Evolutionary conservation across 2,113 vertebrate species (phyloP).

Genomic region (Naja naja): DNA sequence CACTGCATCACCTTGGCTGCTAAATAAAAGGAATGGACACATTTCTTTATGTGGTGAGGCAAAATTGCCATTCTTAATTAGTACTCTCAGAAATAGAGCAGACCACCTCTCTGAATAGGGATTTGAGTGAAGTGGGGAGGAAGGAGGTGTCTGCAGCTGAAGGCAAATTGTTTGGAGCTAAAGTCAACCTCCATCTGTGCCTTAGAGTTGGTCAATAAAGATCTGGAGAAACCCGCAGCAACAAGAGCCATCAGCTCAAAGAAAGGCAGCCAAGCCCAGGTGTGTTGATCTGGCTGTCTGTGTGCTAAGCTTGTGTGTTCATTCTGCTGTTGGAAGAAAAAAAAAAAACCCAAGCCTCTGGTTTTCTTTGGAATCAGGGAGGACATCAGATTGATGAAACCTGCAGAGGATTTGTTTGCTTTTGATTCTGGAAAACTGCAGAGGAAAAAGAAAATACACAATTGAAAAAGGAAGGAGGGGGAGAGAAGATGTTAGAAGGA

Average conservation of each 20-base stretch:
- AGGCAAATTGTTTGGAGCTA: background rate
- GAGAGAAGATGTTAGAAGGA: too few species aligned
- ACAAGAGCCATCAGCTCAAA: background rate
- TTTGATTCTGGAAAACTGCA: background rate
- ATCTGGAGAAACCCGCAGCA: background rate
- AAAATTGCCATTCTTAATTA: background rate
- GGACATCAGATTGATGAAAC: background rate
- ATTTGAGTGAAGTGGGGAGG: too few species aligned
- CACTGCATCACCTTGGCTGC: too few species aligned
- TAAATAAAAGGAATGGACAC: background rate
- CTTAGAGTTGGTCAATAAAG: conserved; percentile 1
- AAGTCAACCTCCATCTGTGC: background rate
- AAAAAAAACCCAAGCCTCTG: background rate
- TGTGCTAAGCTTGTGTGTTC: background rate
- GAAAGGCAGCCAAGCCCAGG: background rate
- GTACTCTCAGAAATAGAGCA: background rate
- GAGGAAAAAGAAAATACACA: background rate
- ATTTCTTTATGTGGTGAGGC: background rate
- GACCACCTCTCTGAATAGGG: background rate
- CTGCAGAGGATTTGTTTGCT: background rate
- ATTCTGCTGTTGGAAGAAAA: background rate
- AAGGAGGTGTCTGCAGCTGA: background rate
- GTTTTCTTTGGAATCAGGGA: background rate
- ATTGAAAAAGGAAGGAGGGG: too few species aligned
- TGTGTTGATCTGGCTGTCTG: background rate